Evolutionary conservation across 2,888 invertebrate species (phyloP).

Genomic region (Crematogaster levior): DNA sequence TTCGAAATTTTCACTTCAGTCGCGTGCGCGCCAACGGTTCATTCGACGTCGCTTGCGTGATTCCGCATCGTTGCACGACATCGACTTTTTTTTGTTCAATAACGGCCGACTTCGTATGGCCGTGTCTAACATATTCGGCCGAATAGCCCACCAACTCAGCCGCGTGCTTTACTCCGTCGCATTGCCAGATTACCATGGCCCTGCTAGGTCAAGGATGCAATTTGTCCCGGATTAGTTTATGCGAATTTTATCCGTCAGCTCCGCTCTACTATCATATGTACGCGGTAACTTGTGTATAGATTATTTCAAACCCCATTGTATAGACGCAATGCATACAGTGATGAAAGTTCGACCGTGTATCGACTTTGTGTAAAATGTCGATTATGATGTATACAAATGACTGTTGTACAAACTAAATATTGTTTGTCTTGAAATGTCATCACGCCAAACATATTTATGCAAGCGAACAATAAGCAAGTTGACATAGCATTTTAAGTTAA

Average conservation of each 20-base stretch:
- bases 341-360: conserved; percentile 23
- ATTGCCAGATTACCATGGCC: conserved; percentile 65
- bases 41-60: conserved; percentile 72
- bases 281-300: not conserved
- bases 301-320: not conserved
- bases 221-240: conserved; percentile 73
- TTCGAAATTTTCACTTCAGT: conserved; percentile 61
- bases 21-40: conserved; percentile 57
- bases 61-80: conserved; percentile 73
- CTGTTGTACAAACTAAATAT: not conserved
- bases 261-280: not conserved
- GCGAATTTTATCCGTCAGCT: conserved; percentile 50
- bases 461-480: not conserved
- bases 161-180: conserved; percentile 61
- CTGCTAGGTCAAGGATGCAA: conserved; percentile 80
- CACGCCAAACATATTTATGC: conserved; percentile 17
- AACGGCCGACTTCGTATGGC: conserved; percentile 50
- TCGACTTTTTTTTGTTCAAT: conserved; percentile 65
- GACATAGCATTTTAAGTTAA: not conserved
- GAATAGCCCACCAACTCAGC: conserved; percentile 69
- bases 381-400: conserved; percentile 19
- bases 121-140: conserved; percentile 58
- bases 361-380: conserved; percentile 20
- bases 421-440: conserved; percentile 32
- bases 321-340: not conserved